These are phyloP conservation scores for Drosophila tanythrix DNA, from an alignment of 2,888 invertebrate species.

Conservation along the genomic window DNA sequence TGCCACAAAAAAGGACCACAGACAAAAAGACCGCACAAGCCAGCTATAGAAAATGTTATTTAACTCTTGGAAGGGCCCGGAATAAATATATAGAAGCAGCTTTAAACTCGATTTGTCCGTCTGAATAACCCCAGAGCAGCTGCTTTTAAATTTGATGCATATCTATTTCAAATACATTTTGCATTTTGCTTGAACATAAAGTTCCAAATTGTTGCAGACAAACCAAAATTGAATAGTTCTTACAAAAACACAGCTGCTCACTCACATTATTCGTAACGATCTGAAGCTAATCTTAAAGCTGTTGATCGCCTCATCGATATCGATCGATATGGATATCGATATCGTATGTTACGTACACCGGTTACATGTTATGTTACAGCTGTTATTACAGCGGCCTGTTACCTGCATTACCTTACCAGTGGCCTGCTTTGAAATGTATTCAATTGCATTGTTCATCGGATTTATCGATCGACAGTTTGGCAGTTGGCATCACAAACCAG, in stretches of 20 bases:
- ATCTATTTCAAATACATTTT: not conserved
- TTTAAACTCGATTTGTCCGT: not conserved
- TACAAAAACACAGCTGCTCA: not conserved
- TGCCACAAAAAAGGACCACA: not conserved
- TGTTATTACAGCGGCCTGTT: not conserved
- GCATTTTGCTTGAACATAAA: not conserved
- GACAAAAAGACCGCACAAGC: not conserved
- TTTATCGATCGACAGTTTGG: not conserved
- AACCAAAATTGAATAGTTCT: not conserved
- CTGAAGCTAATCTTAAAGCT: not conserved
- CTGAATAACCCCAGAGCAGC: not conserved
- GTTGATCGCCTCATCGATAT: not conserved
- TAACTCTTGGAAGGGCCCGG: not conserved
- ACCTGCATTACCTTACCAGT: not conserved
- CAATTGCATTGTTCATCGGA: not conserved
- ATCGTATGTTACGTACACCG: not conserved
- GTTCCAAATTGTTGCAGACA: not conserved
- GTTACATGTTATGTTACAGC: not conserved
- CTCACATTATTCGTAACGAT: not conserved
- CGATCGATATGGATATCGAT: not conserved
- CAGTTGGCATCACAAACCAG: slow-evolving; percentile 43
- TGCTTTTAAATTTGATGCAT: not conserved
- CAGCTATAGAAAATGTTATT: not conserved
- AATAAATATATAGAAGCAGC: not conserved
- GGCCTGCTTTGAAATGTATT: not conserved